Evolutionary conservation across 2,888 invertebrate species (phyloP).

Genomic region (Loripinus fragilis): DNA sequence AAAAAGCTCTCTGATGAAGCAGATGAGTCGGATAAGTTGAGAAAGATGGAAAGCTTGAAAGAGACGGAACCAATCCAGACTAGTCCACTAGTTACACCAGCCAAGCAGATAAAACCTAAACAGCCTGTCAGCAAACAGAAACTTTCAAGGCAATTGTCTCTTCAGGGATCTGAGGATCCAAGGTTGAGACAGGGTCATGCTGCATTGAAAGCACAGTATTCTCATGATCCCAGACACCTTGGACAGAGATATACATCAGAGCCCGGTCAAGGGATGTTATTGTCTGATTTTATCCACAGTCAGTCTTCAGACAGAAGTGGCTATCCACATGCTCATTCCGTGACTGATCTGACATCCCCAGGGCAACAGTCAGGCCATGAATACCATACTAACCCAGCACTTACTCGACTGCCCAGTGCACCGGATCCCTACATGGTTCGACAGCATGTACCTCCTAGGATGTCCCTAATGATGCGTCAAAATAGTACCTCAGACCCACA

Average conservation of each 20-base stretch:
- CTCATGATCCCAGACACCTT: conserved; percentile 50
- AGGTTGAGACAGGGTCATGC: conserved; percentile 83
- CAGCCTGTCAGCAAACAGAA: conserved; percentile 42
- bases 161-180: conserved; percentile 93
- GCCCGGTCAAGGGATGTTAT: conserved; percentile 19
- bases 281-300: conserved; percentile 48
- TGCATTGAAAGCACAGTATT: conserved; percentile 41
- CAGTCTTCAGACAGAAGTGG: background rate
- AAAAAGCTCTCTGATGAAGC: conserved; percentile 84
- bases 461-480: conserved; percentile 84
- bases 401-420: conserved; percentile 66
- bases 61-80: conserved; percentile 22
- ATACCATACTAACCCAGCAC: conserved; percentile 7
- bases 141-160: conserved; percentile 53
- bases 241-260: background rate
- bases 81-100: background rate
- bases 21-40: conserved; percentile 62
- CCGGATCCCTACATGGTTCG: conserved; percentile 70
- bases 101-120: conserved; percentile 22
- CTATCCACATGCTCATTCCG: background rate
- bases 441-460: conserved; percentile 25
- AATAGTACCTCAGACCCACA: conserved; percentile 88
- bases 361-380: background rate
- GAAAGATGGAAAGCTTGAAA: conserved; percentile 88
- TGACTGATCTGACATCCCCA: background rate